phyloP scores from a whole-genome alignment of 2,797 vertebrate species.

The Apogon hyalosoma region DNA sequence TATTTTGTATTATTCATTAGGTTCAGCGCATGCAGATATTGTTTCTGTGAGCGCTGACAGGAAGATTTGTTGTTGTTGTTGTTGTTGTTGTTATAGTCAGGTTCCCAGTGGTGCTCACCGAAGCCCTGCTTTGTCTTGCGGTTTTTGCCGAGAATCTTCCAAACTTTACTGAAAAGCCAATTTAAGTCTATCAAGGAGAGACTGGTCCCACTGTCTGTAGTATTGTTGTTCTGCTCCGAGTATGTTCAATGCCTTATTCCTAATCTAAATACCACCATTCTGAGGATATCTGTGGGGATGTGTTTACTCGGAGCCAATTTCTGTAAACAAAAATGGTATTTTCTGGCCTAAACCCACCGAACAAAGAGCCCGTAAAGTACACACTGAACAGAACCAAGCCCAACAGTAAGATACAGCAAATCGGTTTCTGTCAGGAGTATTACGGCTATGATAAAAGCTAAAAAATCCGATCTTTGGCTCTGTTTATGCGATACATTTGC shows the following conservation, averaged over 20 bases:
- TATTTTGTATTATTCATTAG: conserved; percentile 38
- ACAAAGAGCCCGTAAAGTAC: not conserved
- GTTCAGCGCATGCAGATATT: conserved; percentile 26
- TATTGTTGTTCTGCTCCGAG: not conserved
- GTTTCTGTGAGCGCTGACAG: conserved; percentile 20
- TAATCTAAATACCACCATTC: too few species aligned
- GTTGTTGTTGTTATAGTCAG: not conserved
- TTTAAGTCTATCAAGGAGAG: not conserved
- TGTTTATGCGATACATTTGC: too few species aligned
- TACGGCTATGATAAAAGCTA: too few species aligned
- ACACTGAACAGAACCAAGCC: conserved; percentile 1
- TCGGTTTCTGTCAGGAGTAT: not conserved
- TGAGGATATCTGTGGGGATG: not conserved
- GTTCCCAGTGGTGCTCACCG: not conserved
- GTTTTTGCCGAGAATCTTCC: conserved; percentile 1
- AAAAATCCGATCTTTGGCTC: too few species aligned
- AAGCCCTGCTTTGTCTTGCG: too few species aligned
- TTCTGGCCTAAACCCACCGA: not conserved
- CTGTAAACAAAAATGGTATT: not conserved
- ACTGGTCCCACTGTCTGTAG: not conserved
- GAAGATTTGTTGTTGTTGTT: not conserved
- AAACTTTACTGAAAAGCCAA: conserved; percentile 1
- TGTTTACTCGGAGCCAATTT: not conserved
- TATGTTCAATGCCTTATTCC: too few species aligned
- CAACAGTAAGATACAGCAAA: not conserved